These are phyloP conservation scores for Pampusana beccarii DNA, from an alignment of 2,113 vertebrate genomes.

Conservation along the genomic window DNA sequence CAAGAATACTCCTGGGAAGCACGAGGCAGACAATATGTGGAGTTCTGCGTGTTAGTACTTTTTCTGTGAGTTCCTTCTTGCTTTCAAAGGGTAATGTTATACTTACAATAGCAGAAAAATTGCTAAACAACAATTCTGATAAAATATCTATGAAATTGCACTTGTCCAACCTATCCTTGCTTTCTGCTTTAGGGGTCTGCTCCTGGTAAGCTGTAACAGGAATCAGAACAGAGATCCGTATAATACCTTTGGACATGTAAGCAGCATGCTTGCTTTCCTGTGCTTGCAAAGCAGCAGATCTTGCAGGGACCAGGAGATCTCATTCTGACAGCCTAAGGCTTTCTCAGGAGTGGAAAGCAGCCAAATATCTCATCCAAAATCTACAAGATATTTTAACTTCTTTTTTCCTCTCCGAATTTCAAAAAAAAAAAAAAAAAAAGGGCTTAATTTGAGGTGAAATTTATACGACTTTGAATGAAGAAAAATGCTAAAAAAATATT, in stretches of 20 bases:
- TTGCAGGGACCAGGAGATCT: background rate
- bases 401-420: background rate
- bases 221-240: background rate
- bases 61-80: background rate
- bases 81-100: background rate
- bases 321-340: background rate
- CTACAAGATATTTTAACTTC: background rate
- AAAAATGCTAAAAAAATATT: background rate
- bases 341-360: background rate
- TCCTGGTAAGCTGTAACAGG: background rate
- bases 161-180: background rate
- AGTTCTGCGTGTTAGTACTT: background rate
- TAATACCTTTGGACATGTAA: background rate
- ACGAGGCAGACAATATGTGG: background rate
- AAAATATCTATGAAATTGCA: background rate
- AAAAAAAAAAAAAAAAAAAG: background rate
- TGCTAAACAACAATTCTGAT: background rate
- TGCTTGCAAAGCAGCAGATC: background rate
- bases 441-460: background rate
- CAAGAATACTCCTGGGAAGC: background rate
- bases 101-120: background rate
- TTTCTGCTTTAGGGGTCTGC: background rate
- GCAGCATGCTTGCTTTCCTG: background rate
- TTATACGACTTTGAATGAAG: background rate
- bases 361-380: background rate